Base-by-base conservation (phyloP, 2,888 invertebrate species). In the Phorcus lineatus region DNA sequence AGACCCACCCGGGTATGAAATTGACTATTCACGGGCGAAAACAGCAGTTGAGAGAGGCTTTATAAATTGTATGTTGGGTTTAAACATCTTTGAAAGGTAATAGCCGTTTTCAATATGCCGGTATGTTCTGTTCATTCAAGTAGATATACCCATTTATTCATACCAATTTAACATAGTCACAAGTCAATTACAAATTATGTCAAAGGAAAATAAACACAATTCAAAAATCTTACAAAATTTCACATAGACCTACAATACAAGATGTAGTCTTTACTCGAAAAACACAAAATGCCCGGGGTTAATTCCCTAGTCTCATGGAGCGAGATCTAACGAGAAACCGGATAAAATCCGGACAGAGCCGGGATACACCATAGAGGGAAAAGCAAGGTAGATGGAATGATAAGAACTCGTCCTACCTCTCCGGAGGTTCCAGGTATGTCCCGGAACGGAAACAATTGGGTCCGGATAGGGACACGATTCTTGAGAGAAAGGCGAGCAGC, bases 31-130 rank as follows among this genome's bases (percentile, higher is more conserved):
- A 70, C 24, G 16, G 24, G 70, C 70, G 28, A 36, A 70, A 70
- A 70, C 36, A 17, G 36, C 40, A 19, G 40, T 19, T 36, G 40
- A 36, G 40, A n/a, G 19, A 17, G 70, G 70, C 19, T 70, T 36
- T 70, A 70, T 70, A 40, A 70, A 70, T 36, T 70, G 70, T 70
- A 70, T 70, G 70, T 36, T 31, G 19, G 19, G 70, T 70, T 70
- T 70, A 70, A 70, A 70, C 70, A 36, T n/a, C 31, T 19, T 19
- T 70, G 70, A 70, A 70, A 36, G 19, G 70, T 36, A 31, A 40
- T 70, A 36, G 70, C 36, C 70, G 70, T 31, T 70, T 70, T 70
- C 70, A 70, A 70, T 70, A 70, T 70, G 70, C 36, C 31, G 28
- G 28, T 19, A 70, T 36, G 13, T 19, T 70, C 9, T 2, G n/a